These are phyloP conservation scores for Cryptomyrus ogoouensis DNA, from an alignment of 2,113 vertebrate species.

Conservation along the genomic window DNA sequence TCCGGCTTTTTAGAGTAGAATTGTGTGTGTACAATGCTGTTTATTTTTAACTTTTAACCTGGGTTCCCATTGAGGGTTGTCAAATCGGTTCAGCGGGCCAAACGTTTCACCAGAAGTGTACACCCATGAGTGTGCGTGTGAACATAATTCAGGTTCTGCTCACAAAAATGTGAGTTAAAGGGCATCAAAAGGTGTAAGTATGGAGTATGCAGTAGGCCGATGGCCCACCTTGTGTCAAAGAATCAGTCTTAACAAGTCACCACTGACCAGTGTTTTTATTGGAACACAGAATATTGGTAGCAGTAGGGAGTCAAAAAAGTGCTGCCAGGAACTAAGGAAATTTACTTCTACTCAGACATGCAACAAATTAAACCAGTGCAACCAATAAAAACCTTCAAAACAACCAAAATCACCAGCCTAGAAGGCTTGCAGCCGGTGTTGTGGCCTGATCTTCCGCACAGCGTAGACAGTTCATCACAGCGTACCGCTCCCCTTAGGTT, in stretches of 20 bases:
- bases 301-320: neutral
- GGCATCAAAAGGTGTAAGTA: neutral
- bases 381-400: neutral
- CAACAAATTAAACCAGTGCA: neutral
- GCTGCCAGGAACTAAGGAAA: neutral
- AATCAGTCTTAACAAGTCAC: neutral
- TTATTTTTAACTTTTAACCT: neutral
- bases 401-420: neutral
- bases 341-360: neutral
- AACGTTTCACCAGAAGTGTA: neutral
- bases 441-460: neutral
- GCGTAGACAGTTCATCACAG: neutral
- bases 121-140: neutral
- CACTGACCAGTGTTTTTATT: neutral
- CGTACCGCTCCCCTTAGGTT: neutral
- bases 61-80: neutral
- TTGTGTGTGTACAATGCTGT: neutral
- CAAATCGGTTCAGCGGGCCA: neutral
- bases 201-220: too few species aligned
- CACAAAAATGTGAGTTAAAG: slow-evolving; percentile 17
- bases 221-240: neutral
- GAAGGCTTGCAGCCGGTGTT: neutral
- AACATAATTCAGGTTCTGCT: neutral
- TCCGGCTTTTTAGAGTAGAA: neutral
- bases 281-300: neutral